Evolutionary conservation across 2,888 invertebrate species (phyloP).

Genomic region (Plutella xylostella): DNA sequence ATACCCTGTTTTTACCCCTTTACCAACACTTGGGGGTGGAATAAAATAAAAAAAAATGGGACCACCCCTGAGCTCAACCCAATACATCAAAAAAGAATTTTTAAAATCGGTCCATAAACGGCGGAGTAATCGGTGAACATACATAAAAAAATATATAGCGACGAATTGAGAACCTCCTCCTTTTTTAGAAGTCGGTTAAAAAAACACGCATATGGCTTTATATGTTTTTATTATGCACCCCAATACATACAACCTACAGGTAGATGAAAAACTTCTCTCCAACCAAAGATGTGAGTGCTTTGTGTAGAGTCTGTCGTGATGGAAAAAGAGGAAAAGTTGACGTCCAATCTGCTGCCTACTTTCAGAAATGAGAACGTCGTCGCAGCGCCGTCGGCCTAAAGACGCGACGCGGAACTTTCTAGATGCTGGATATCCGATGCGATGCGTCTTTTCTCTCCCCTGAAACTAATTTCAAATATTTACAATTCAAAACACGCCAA

Average conservation of each 20-base stretch:
- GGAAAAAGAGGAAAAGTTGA: conserved; percentile 47
- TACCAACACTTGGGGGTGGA: no score
- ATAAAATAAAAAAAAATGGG: no score
- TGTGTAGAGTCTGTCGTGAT: conserved; percentile 39
- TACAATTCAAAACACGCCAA: conserved; percentile 16
- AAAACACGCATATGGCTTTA: no score
- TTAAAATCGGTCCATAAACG: no score
- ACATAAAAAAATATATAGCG: no score
- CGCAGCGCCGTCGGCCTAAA: conserved; percentile 32
- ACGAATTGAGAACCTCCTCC: no score
- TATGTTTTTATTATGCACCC: neutral
- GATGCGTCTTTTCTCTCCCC: conserved; percentile 19
- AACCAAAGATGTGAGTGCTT: conserved; percentile 37
- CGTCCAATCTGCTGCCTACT: conserved; percentile 52
- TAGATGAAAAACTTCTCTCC: conserved; percentile 32
- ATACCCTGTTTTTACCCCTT: no score
- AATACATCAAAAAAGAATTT: no score
- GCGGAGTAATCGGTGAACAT: no score
- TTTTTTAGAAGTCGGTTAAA: no score
- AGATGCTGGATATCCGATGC: conserved; percentile 20
- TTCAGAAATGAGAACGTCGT: conserved; percentile 46
- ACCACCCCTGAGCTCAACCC: no score
- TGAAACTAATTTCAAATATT: conserved; percentile 22
- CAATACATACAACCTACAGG: conserved; percentile 16
- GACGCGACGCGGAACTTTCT: conserved; percentile 34